Conservation (phyloP, 2,888 invertebrate genomes). For the Phorcus lineatus region DNA sequence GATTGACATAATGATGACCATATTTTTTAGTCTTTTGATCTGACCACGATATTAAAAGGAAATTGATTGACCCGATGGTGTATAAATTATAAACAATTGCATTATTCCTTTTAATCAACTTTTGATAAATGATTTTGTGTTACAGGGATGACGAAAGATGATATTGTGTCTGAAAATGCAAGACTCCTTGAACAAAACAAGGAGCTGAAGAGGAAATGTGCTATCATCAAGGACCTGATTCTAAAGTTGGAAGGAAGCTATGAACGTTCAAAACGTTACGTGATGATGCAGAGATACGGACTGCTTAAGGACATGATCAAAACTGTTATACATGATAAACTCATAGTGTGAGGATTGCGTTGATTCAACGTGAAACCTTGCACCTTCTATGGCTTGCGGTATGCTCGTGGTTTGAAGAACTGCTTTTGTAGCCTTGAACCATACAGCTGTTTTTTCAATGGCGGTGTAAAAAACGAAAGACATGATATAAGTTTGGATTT, state of each 20-base stretch:
- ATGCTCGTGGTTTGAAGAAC: too few relatives aligned
- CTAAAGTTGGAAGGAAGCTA: slow-evolving; percentile 62
- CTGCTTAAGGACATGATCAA: slow-evolving; percentile 69
- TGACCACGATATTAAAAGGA: too few relatives aligned
- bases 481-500: too few relatives aligned
- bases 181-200: slow-evolving; percentile 90
- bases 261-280: slow-evolving; percentile 65
- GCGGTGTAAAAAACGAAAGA: too few relatives aligned
- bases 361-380: not conserved
- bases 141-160: slow-evolving; percentile 92
- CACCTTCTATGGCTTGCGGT: too few relatives aligned
- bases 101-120: too few relatives aligned
- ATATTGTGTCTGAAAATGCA: slow-evolving; percentile 94
- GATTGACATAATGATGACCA: too few relatives aligned
- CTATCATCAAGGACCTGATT: slow-evolving; percentile 67
- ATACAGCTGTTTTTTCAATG: too few relatives aligned
- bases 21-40: too few relatives aligned
- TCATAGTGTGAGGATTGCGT: not conserved
- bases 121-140: slow-evolving; percentile 28
- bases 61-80: too few relatives aligned
- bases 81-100: too few relatives aligned
- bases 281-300: slow-evolving; percentile 64
- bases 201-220: slow-evolving; percentile 61
- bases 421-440: too few relatives aligned
- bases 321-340: slow-evolving; percentile 51